Percentiles rank a stretch among this genome's conserved stretches.
These are phyloP conservation scores for Leptonema lineaticorne DNA, from an alignment of 1,140 invertebrate species.

Conservation along the genomic window DNA sequence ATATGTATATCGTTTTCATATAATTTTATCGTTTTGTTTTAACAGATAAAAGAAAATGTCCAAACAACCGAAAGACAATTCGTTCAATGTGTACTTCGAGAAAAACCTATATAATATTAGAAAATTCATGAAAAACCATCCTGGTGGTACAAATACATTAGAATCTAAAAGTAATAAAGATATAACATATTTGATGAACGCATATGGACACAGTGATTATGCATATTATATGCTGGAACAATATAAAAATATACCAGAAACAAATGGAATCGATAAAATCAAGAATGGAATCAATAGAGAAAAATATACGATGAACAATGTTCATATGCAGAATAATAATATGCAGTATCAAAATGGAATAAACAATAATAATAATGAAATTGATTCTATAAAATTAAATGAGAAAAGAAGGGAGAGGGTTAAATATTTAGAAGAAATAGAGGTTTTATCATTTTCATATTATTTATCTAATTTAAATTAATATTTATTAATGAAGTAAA, in stretches of 20 bases:
- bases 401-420: not conserved
- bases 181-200: slow-evolving; percentile 54
- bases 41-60: slow-evolving; percentile 22
- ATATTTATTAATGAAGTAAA: not conserved
- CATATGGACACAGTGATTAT: slow-evolving; percentile 60
- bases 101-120: slow-evolving; percentile 58
- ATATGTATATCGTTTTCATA: no score
- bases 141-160: slow-evolving; percentile 62
- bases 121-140: slow-evolving; percentile 62
- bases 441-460: not conserved
- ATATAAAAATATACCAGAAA: slow-evolving; percentile 44
- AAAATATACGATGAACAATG: no score
- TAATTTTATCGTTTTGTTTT: no score
- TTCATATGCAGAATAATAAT: not conserved
- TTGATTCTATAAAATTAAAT: not conserved
- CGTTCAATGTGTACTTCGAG: slow-evolving; percentile 46
- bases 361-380: no score
- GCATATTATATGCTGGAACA: slow-evolving; percentile 65
- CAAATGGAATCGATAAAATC: not conserved
- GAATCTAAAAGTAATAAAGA: slow-evolving; percentile 55
- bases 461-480: not conserved
- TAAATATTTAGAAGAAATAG: slow-evolving; percentile 34
- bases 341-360: no score
- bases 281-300: no score
- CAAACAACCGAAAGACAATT: slow-evolving; percentile 8